These are phyloP conservation scores for Hypomecis atomaria DNA, from an alignment of 2,888 invertebrate genomes.

Conservation along the genomic window DNA sequence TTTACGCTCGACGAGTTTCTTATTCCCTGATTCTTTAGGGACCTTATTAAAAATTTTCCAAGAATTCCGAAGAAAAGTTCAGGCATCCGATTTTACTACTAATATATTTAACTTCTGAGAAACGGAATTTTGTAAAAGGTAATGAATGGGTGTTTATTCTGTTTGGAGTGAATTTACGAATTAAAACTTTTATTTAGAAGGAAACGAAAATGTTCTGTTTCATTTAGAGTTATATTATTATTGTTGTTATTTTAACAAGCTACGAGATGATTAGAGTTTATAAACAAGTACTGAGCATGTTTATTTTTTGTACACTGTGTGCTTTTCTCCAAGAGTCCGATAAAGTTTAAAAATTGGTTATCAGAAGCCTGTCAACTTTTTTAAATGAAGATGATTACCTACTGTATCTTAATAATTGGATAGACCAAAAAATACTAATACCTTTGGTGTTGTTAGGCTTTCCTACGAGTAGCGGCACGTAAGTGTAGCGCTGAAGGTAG, in stretches of 20 bases:
- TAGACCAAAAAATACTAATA: too few relatives aligned
- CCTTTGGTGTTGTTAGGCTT: too few relatives aligned
- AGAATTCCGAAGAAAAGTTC: slow-evolving; percentile 25
- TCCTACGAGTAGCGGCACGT: too few relatives aligned
- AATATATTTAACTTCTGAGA: slow-evolving; percentile 21
- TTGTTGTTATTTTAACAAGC: neutral
- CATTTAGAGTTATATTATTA: slow-evolving; percentile 7
- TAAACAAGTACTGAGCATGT: neutral
- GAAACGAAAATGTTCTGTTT: slow-evolving; percentile 14
- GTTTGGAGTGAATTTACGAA: slow-evolving; percentile 25
- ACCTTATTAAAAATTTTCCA: slow-evolving; percentile 34
- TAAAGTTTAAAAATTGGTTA: too few relatives aligned
- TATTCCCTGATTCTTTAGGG: slow-evolving; percentile 13
- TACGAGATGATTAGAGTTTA: slow-evolving; percentile 5
- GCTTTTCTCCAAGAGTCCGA: too few relatives aligned
- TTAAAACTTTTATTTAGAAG: slow-evolving; percentile 29
- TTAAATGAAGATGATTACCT: too few relatives aligned
- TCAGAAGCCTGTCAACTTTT: too few relatives aligned
- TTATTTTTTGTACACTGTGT: too few relatives aligned
- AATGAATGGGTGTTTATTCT: slow-evolving; percentile 30
- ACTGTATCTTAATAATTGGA: too few relatives aligned
- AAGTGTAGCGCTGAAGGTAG: too few relatives aligned
- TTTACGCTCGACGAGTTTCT: slow-evolving; percentile 14
- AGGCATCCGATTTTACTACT: slow-evolving; percentile 25
- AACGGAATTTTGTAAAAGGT: slow-evolving; percentile 26